Conservation (phyloP, 1,140 invertebrate species). For the Bombyx mori region ASM3026992v2 NC_085112.1:3756501-3757000, state of each 20-base stretch:
- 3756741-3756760: conserved; percentile 37
- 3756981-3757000: conserved; percentile 56
- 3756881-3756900: conserved; percentile 63
- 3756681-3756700: conserved; percentile 42
- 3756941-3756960: conserved; percentile 64
- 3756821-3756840: conserved; percentile 48
- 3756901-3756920: conserved; percentile 64
- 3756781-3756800: conserved; percentile 3
- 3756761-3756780: conserved; percentile 23
- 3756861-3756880: conserved; percentile 53
- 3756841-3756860: conserved; percentile 58
- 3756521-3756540: too few species aligned
- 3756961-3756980: conserved; percentile 56
- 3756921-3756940: conserved; percentile 57
- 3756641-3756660: too few species aligned
- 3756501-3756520: too few species aligned
- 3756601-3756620: too few species aligned
- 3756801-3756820: conserved; percentile 12
- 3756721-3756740: conserved; percentile 46
- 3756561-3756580: too few species aligned
- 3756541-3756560: too few species aligned
- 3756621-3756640: too few species aligned
- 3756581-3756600: too few species aligned
- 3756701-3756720: conserved; percentile 57
- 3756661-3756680: background rate